These are phyloP conservation scores for Arbacia lixula DNA, from an alignment of 53 echinoderm and acorn worm genomes.

Conservation along the genomic window DNA sequence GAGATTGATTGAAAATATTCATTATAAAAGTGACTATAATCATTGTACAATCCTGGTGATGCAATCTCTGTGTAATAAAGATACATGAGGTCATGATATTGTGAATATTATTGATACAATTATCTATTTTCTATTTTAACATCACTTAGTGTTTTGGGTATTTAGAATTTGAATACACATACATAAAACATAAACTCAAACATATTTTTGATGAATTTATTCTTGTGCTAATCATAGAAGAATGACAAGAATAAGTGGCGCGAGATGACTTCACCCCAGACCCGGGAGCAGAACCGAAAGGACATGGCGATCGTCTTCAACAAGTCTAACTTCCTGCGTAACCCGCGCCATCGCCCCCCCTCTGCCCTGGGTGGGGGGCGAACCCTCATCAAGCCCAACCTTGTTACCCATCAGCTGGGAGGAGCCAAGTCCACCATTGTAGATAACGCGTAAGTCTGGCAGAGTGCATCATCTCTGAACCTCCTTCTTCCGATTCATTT, in stretches of 20 bases:
- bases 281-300: conserved; percentile 80
- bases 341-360: conserved; percentile 92
- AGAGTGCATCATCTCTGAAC: neutral
- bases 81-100: too few species aligned
- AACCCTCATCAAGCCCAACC: conserved; percentile 86
- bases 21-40: too few species aligned
- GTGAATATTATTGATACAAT: too few species aligned
- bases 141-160: too few species aligned
- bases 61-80: too few species aligned
- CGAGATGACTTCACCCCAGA: conserved; percentile 77
- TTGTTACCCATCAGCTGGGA: conserved; percentile 78
- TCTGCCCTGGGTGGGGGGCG: conserved; percentile 76
- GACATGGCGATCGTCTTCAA: conserved; percentile 92
- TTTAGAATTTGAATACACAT: too few species aligned
- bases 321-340: conserved; percentile 92
- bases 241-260: conserved; percentile 72
- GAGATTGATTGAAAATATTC: too few species aligned
- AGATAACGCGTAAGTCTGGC: conserved; percentile 75
- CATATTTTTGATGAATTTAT: too few species aligned
- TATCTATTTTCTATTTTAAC: too few species aligned
- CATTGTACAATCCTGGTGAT: too few species aligned
- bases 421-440: conserved; percentile 93
- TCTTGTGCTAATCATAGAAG: neutral
- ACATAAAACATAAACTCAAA: neutral
- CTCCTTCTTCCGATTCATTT: neutral